phyloP scores from a whole-genome alignment of 2,888 invertebrate species.

The Drosophila vallismaia region DNA sequence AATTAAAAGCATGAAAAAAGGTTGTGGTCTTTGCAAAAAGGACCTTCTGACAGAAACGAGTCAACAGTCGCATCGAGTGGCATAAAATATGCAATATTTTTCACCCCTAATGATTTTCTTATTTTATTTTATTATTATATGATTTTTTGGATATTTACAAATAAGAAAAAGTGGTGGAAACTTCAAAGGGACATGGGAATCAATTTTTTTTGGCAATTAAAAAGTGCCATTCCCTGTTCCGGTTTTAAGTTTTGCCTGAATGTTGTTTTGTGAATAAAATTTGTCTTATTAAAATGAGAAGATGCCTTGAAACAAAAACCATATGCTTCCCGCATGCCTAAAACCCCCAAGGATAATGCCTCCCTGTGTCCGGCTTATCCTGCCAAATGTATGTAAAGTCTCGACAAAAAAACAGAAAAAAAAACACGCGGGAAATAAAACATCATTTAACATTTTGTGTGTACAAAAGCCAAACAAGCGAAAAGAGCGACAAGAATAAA shows the following conservation, averaged over 20 bases:
- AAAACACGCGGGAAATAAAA: conserved; percentile 12
- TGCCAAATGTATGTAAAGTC: not conserved
- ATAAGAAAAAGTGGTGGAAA: too few species aligned
- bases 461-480: conserved; percentile 20
- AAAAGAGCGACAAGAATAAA: conserved; percentile 11
- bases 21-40: not conserved
- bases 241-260: not conserved
- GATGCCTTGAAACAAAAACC: too few species aligned
- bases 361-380: conserved; percentile 1
- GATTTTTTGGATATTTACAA: too few species aligned
- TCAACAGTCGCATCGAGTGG: too few species aligned
- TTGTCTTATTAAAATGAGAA: not conserved
- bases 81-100: too few species aligned
- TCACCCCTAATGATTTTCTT: too few species aligned
- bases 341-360: not conserved
- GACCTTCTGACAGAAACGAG: not conserved
- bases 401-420: conserved; percentile 1
- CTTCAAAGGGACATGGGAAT: too few species aligned
- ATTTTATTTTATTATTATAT: too few species aligned
- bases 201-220: too few species aligned
- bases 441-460: conserved; percentile 27
- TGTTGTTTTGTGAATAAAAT: not conserved
- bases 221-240: too few species aligned
- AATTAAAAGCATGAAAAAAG: not conserved
- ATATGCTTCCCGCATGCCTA: too few species aligned